phyloP scores from a whole-genome alignment of 2,797 vertebrate species.

The Cuculus canorus region DNA sequence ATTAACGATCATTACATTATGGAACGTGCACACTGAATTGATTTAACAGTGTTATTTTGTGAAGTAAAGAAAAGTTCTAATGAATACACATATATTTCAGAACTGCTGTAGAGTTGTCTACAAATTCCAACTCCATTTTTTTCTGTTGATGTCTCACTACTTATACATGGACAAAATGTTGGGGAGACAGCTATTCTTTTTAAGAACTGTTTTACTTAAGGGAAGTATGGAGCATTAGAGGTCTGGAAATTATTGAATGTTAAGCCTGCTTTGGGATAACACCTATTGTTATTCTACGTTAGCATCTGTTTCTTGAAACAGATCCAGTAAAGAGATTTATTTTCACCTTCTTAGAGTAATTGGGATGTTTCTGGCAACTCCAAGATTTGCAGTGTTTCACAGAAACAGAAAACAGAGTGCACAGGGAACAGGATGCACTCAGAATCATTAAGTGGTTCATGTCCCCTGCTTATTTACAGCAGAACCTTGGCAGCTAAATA shows the following conservation, averaged over 20 bases:
- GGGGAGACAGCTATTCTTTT: background rate
- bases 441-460: conserved; percentile 11
- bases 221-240: conserved; percentile 9
- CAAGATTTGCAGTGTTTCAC: background rate
- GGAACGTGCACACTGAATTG: background rate
- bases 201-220: background rate
- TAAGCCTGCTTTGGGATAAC: conserved; percentile 44
- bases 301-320: conserved; percentile 62
- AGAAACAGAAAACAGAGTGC: background rate
- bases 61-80: background rate
- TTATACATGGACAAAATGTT: conserved; percentile 6
- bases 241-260: conserved; percentile 47
- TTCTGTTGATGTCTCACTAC: conserved; percentile 39
- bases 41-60: background rate
- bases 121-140: conserved; percentile 14
- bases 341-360: conserved; percentile 42
- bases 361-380: conserved; percentile 52
- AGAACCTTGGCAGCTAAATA: conserved; percentile 26
- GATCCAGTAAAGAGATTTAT: conserved; percentile 55
- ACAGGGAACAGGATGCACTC: background rate
- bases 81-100: background rate
- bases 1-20: background rate
- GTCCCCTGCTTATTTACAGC: conserved; percentile 9
- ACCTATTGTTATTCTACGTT: conserved; percentile 51
- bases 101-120: background rate